These are phyloP conservation scores for Lucinisca nassula DNA, from an alignment of 2,888 invertebrate species.

Conservation along the genomic window DNA sequence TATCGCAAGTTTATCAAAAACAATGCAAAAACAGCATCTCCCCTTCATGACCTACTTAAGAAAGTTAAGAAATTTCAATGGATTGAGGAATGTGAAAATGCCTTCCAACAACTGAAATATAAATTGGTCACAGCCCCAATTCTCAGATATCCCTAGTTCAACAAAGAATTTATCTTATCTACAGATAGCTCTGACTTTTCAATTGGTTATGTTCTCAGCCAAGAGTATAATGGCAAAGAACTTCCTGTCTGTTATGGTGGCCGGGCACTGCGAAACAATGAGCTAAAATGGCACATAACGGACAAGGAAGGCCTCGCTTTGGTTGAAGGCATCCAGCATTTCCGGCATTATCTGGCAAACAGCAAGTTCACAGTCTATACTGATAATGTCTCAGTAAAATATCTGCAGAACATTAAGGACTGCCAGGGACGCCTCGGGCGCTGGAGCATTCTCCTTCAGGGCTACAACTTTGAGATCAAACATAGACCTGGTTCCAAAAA, in stretches of 20 bases:
- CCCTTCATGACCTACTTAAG: constrained; percentile 37
- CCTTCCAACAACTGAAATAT: constrained; percentile 30
- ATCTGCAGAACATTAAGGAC: constrained; percentile 50
- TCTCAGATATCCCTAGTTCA: too few species aligned
- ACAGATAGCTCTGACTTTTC: too few species aligned
- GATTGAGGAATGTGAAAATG: constrained; percentile 29
- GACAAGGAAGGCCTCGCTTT: constrained; percentile 64
- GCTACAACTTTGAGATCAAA: constrained; percentile 22
- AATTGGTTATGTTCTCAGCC: too few species aligned
- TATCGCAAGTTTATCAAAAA: constrained; percentile 47
- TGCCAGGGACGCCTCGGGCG: constrained; percentile 36
- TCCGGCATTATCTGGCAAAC: constrained; percentile 46
- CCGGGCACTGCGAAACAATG: constrained; percentile 25
- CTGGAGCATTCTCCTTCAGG: constrained; percentile 51
- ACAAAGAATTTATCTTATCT: too few species aligned
- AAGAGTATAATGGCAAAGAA: constrained; percentile 20
- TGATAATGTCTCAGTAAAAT: constrained; percentile 56
- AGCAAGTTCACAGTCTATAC: constrained; percentile 55
- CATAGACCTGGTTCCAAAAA: constrained; percentile 42
- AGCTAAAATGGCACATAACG: constrained; percentile 51
- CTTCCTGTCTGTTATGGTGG: constrained; percentile 57
- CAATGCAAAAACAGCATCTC: constrained; percentile 45
- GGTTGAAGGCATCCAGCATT: constrained; percentile 61
- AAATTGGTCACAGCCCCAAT: too few species aligned
- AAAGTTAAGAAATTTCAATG: constrained; percentile 49